A percentile compares a stretch with the other conserved stretches of the same genome.
These are phyloP conservation scores for Zapus hudsonius DNA, from an alignment of 2,113 vertebrate genomes.

Conservation along the genomic window DNA sequence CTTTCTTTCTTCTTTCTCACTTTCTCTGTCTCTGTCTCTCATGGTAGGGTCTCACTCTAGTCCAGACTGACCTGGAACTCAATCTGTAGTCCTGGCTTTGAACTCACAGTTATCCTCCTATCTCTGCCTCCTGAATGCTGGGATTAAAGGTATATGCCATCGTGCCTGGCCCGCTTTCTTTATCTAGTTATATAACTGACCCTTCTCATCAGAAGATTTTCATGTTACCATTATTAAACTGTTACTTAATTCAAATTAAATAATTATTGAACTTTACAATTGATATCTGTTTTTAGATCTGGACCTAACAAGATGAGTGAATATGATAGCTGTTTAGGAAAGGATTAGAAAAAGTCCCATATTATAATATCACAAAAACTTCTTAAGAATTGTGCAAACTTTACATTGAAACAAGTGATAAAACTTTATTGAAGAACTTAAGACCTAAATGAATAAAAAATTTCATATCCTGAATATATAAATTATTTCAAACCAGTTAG, in stretches of 20 bases:
- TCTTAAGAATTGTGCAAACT: background rate
- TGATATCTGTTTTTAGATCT: conserved; percentile 2
- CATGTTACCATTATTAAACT: conserved; percentile 19
- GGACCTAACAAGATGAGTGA: background rate
- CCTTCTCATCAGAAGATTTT: conserved; percentile 31
- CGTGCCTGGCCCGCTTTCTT: too few relatives aligned
- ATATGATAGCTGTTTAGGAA: background rate
- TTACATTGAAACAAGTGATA: conserved; percentile 33
- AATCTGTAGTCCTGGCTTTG: too few relatives aligned
- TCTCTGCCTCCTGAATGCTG: too few relatives aligned
- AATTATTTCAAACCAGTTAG: background rate
- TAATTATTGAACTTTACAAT: background rate
- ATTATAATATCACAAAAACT: background rate
- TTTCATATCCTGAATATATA: background rate
- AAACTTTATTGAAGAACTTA: conserved; percentile 20
- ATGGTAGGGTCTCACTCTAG: too few relatives aligned
- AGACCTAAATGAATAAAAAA: conserved; percentile 39
- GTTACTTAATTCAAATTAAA: conserved; percentile 39
- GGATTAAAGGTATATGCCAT: too few relatives aligned
- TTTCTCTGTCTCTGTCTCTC: too few relatives aligned
- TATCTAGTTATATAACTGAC: background rate
- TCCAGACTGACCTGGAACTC: too few relatives aligned
- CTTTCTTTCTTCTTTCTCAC: too few relatives aligned
- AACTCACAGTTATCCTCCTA: too few relatives aligned
- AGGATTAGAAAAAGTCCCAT: background rate